These are phyloP conservation scores for Schizothorax lantsangensis DNA, from an alignment of 2,797 vertebrate genomes.

Conservation along the genomic window DNA sequence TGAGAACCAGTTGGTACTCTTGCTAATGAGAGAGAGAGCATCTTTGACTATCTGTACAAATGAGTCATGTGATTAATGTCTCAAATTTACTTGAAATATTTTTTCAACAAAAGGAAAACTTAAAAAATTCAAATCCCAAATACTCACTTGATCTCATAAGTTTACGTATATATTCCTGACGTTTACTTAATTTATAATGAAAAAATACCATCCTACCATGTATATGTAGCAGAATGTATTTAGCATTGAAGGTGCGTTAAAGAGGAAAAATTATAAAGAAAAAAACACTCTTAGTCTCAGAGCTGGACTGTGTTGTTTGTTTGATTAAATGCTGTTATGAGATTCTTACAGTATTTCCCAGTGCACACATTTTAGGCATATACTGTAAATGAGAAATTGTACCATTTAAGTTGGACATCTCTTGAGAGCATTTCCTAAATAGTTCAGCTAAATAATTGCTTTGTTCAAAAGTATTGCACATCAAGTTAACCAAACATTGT, in stretches of 20 bases:
- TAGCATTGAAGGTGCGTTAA: not conserved
- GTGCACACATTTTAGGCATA: slow-evolving; percentile 26
- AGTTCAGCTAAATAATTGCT: not conserved
- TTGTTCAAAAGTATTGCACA: slow-evolving; percentile 16
- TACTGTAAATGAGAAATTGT: slow-evolving; percentile 26
- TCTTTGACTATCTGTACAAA: not conserved
- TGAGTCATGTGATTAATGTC: not conserved
- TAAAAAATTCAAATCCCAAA: not conserved
- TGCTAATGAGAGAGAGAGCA: not conserved
- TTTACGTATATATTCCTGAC: not conserved
- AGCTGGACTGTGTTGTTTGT: not conserved
- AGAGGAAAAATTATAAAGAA: not conserved
- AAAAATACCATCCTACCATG: not conserved
- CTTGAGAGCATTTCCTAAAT: not conserved
- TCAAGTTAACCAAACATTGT: not conserved
- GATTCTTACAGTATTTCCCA: slow-evolving; percentile 27
- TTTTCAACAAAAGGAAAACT: not conserved
- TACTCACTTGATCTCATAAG: not conserved
- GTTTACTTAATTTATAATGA: not conserved
- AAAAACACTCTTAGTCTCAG: slow-evolving; percentile 6
- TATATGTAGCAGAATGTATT: not conserved
- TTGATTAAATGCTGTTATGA: not conserved
- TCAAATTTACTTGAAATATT: not conserved
- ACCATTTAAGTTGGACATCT: not conserved
- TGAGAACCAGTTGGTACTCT: not conserved